Conservation (phyloP, 2,888 invertebrate species). For the Drosophila anomalata region DNA sequence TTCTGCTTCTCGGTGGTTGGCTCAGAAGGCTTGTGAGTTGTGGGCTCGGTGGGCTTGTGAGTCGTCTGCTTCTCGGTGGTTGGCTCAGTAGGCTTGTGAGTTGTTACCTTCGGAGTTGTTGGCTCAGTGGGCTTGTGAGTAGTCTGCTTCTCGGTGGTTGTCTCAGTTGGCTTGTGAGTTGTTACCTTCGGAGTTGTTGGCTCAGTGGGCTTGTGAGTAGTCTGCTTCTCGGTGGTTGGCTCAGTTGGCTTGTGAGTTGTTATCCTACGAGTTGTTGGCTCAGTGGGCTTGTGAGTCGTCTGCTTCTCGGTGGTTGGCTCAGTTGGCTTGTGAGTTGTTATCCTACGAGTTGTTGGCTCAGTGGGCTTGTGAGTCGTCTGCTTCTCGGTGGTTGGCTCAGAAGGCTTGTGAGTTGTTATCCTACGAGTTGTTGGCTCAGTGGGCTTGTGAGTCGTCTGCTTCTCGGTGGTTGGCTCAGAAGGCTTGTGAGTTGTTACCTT, state of each 20-base stretch:
- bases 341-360: background rate
- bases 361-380: slow-evolving; percentile 14
- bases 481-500: background rate
- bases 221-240: background rate
- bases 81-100: slow-evolving; percentile 8
- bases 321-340: background rate
- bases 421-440: slow-evolving; percentile 1
- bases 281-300: slow-evolving; percentile 11
- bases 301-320: slow-evolving; percentile 2
- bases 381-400: background rate
- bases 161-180: slow-evolving; percentile 3
- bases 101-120: slow-evolving; percentile 7
- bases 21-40: background rate
- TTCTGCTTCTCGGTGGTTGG: background rate
- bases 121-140: background rate
- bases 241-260: background rate
- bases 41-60: background rate
- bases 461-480: background rate
- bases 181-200: background rate
- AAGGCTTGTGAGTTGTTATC: slow-evolving; percentile 5
- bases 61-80: background rate
- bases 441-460: slow-evolving; percentile 4
- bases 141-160: background rate
- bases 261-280: background rate
- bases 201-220: background rate